Evolutionary conservation across 1,140 invertebrate species (phyloP).

Genomic region (Brachionus paranguensis): DNA sequence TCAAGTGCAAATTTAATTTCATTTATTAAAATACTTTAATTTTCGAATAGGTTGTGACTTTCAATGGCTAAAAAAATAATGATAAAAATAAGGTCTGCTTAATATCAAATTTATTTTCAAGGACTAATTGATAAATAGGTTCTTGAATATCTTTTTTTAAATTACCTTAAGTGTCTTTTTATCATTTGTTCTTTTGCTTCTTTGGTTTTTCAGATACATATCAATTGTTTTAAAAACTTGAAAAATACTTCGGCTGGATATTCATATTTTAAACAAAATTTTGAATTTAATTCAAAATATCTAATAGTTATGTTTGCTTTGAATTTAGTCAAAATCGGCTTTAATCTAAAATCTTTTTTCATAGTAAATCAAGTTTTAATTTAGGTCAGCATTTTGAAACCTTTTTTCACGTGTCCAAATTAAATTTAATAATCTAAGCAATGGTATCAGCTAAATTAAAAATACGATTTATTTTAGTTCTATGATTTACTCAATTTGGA

Average conservation of each 20-base stretch:
- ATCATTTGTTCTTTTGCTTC: not conserved
- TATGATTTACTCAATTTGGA: not conserved
- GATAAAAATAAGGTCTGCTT: not conserved
- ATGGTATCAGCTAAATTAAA: not conserved
- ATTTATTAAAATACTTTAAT: not conserved
- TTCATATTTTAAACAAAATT: not conserved
- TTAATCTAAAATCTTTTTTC: not conserved
- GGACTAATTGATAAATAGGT: not conserved
- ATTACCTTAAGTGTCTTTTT: not conserved
- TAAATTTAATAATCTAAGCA: not conserved
- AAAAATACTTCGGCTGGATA: not conserved
- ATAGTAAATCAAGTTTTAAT: not conserved
- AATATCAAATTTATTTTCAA: not conserved
- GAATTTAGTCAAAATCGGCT: not conserved
- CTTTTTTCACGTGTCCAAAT: not conserved
- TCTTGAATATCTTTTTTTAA: not conserved
- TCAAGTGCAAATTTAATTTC: not conserved
- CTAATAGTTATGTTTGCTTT: not conserved
- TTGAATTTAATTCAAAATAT: not conserved
- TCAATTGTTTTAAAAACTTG: not conserved
- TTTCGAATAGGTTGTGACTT: not conserved
- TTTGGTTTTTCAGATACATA: not conserved
- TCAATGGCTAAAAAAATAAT: not conserved
- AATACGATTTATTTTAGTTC: not conserved
- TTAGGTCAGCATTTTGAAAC: not conserved